Evolutionary conservation across 2,888 invertebrate genomes (phyloP).

Genomic region (Epistrophe grossulariae): DNA sequence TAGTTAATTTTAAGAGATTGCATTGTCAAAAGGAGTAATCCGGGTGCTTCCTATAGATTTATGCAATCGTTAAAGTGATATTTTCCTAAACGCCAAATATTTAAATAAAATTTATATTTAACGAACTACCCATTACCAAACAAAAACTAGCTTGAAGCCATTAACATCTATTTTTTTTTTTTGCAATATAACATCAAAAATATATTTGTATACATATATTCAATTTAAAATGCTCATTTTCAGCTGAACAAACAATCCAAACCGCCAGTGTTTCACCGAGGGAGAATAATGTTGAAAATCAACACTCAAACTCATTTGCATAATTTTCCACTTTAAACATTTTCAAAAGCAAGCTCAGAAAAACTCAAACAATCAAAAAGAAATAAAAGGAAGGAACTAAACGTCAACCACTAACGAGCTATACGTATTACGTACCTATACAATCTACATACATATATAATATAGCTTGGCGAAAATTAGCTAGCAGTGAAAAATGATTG

Average conservation of each 20-base stretch:
- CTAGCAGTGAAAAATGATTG: slow-evolving; percentile 56
- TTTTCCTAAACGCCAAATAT: too few relatives aligned
- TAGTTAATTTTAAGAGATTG: too few relatives aligned
- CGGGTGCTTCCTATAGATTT: too few relatives aligned
- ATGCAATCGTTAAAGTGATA: too few relatives aligned
- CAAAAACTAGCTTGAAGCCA: not conserved
- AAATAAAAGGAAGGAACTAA: slow-evolving; percentile 19
- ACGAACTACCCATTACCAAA: too few relatives aligned
- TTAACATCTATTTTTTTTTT: not conserved
- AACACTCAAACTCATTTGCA: slow-evolving; percentile 53
- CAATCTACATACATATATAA: not conserved
- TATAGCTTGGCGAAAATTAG: slow-evolving; percentile 47
- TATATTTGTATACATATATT: slow-evolving; percentile 9
- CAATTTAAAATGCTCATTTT: slow-evolving; percentile 47
- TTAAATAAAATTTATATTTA: too few relatives aligned
- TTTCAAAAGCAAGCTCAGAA: slow-evolving; percentile 24
- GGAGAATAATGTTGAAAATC: slow-evolving; percentile 54
- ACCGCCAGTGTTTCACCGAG: slow-evolving; percentile 40
- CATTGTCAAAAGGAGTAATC: too few relatives aligned
- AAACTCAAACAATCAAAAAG: slow-evolving; percentile 36
- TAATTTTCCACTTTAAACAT: slow-evolving; percentile 57
- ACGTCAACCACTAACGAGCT: slow-evolving; percentile 46
- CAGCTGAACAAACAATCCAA: slow-evolving; percentile 57
- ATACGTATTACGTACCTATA: too few relatives aligned
- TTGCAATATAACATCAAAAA: not conserved